Percentiles rank a stretch among this genome's conserved stretches.
Evolutionary conservation across 2,113 vertebrate genomes (phyloP).

Genomic region (Hyperopisus bebe): DNA sequence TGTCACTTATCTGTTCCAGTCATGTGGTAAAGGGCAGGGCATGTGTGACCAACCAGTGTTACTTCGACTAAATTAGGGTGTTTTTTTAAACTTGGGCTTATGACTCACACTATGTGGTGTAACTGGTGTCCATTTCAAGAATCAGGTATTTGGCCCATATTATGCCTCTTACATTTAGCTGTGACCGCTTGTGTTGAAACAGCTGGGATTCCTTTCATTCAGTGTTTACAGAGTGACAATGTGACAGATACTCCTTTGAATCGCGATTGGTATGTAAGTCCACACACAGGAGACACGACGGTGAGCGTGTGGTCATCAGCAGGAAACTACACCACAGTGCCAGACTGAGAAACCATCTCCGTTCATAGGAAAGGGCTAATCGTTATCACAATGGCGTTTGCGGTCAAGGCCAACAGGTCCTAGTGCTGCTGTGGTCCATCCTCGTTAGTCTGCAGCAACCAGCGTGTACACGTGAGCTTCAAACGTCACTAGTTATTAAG

Average conservation of each 20-base stretch:
- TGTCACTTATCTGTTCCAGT: background rate
- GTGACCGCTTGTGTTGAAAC: slow-evolving; percentile 10
- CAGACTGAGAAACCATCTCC: background rate
- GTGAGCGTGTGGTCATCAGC: background rate
- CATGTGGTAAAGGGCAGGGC: background rate
- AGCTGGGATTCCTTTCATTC: slow-evolving; percentile 11
- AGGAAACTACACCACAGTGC: background rate
- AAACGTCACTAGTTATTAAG: background rate
- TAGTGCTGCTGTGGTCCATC: background rate
- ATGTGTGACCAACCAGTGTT: background rate
- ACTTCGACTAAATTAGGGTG: background rate
- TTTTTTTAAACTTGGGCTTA: background rate
- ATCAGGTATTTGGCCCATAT: background rate
- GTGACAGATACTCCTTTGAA: background rate
- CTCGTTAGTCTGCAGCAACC: background rate
- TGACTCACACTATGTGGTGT: background rate
- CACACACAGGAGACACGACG: background rate
- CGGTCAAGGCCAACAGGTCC: background rate
- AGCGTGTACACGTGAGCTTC: background rate
- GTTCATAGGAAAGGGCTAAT: background rate
- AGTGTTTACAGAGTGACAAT: slow-evolving; percentile 17
- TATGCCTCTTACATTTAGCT: background rate
- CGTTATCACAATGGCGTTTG: background rate
- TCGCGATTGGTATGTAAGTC: background rate
- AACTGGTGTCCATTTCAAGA: background rate